These are phyloP conservation scores for Pseudomugil tenellus DNA, from an alignment of 2,797 vertebrate species.

Conservation along the genomic window DNA sequence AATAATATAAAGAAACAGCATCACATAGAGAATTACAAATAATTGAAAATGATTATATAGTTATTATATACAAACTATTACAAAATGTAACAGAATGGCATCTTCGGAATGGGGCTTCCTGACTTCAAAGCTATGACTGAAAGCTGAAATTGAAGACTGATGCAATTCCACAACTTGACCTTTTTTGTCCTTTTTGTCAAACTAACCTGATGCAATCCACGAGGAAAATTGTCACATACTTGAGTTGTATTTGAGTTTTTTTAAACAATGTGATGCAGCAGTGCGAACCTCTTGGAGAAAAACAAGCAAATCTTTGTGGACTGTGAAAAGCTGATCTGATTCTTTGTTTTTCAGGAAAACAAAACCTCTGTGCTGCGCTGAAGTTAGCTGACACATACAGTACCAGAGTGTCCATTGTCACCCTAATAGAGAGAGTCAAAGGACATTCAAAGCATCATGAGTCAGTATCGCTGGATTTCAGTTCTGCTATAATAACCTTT, in stretches of 20 bases:
- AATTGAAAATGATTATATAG: neutral
- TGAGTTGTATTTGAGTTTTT: neutral
- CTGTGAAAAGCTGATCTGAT: constrained; percentile 40
- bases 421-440: constrained; percentile 21
- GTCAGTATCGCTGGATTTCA: neutral
- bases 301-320: constrained; percentile 55
- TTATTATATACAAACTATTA: too few species aligned
- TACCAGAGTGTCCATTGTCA: constrained; percentile 49
- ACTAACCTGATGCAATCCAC: neutral
- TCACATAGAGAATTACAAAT: neutral
- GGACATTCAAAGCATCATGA: constrained; percentile 25
- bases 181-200: neutral
- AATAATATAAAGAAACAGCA: neutral
- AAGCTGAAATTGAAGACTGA: neutral
- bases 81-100: neutral
- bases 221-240: neutral
- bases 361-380: constrained; percentile 55
- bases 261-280: too few species aligned
- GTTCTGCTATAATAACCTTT: neutral
- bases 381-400: constrained; percentile 53
- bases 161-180: neutral
- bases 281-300: constrained; percentile 10
- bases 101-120: neutral
- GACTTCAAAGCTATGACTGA: neutral
- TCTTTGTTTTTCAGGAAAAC: constrained; percentile 66